A percentile compares a stretch with the other conserved stretches of the same genome.
phyloP scores from a whole-genome alignment of 2,888 invertebrate genomes.

The Maniola hyperantus region DNA sequence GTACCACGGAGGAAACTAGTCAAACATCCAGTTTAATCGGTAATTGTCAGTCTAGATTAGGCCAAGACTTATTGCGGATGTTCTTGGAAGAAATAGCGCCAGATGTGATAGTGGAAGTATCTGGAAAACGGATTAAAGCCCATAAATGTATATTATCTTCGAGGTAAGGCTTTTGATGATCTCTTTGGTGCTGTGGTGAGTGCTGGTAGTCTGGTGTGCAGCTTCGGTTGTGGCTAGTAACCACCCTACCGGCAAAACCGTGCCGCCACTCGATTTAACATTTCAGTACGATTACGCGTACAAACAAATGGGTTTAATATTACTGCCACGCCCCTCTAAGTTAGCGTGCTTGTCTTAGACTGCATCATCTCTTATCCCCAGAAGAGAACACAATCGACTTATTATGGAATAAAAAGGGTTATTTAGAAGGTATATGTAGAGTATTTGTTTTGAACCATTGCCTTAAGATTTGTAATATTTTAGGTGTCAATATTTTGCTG shows the following conservation, averaged over 20 bases:
- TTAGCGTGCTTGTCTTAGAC: no score
- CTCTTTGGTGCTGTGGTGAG: no score
- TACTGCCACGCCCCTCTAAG: no score
- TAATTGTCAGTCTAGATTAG: slow-evolving; percentile 84
- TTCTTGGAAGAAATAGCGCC: slow-evolving; percentile 95
- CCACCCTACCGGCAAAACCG: no score
- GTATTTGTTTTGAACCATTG: not conserved
- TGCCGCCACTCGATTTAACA: no score
- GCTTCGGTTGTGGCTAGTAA: no score
- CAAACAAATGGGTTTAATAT: no score
- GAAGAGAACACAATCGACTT: no score
- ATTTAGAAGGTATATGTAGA: not conserved
- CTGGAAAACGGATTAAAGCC: slow-evolving; percentile 91
- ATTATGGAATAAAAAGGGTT: not conserved
- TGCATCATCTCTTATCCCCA: no score
- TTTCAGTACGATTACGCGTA: no score
- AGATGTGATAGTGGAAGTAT: slow-evolving; percentile 93
- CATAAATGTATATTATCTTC: slow-evolving; percentile 96
- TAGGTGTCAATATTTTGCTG: slow-evolving; percentile 96
- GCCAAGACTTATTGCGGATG: slow-evolving; percentile 94
- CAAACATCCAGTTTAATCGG: slow-evolving; percentile 69
- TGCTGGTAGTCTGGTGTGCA: no score
- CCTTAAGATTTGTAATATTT: slow-evolving; percentile 39
- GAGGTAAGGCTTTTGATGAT: slow-evolving; percentile 53
- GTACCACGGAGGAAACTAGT: slow-evolving; percentile 66